Evolutionary conservation across 1,140 invertebrate genomes (phyloP).

Genomic region (Aporrectodea caliginosa): DNA sequence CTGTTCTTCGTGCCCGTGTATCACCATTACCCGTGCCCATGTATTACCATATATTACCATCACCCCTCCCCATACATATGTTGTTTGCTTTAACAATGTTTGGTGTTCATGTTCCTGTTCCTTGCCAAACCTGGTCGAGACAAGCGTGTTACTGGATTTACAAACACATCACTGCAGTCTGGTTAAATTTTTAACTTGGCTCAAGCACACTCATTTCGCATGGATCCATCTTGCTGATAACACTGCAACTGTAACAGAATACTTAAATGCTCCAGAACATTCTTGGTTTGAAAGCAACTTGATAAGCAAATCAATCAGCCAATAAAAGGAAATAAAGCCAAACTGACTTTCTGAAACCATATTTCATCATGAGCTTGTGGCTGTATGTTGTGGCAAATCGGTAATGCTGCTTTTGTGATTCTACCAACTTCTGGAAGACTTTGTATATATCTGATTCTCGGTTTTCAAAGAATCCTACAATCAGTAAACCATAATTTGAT

Average conservation of each 20-base stretch:
- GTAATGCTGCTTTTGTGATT: conserved; percentile 3
- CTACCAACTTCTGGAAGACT: conserved; percentile 4
- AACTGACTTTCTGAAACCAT: conserved; percentile 20
- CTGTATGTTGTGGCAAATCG: conserved; percentile 7
- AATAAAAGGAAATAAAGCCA: neutral
- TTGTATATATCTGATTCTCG: neutral
- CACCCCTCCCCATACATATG: too few relatives aligned
- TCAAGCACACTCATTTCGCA: neutral
- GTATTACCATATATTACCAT: too few relatives aligned
- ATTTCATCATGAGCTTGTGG: conserved; percentile 20
- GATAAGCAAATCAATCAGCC: neutral
- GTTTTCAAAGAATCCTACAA: conserved; percentile 16
- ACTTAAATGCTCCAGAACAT: too few relatives aligned
- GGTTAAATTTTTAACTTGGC: neutral
- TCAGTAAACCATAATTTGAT: neutral
- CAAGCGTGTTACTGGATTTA: neutral
- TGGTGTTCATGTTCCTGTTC: too few relatives aligned
- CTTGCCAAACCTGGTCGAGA: too few relatives aligned
- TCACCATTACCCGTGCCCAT: too few relatives aligned
- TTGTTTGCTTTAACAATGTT: too few relatives aligned
- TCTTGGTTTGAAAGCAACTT: neutral
- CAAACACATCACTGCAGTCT: neutral
- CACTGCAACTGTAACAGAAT: too few relatives aligned
- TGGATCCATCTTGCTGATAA: neutral
- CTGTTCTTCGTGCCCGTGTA: too few relatives aligned